phyloP scores from a whole-genome alignment of 2,888 invertebrate genomes.

The Pachymerium ferrugineum region DNA sequence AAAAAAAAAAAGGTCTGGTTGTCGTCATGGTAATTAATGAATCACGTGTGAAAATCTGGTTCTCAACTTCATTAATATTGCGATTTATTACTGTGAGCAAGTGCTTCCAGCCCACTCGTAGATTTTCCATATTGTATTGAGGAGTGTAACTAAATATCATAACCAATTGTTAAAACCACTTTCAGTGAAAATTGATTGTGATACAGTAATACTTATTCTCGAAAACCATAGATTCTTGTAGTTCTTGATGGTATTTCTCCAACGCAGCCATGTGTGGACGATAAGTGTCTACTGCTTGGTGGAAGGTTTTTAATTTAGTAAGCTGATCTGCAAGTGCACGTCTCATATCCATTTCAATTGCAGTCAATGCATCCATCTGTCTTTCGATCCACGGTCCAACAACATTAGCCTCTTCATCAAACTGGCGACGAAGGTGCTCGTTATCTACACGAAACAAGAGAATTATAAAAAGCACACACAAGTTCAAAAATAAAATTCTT shows the following conservation, averaged over 20 bases:
- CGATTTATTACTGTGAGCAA: conserved; percentile 96
- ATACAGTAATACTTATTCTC: conserved; percentile 72
- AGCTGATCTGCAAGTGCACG: conserved; percentile 95
- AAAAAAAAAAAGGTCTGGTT: conserved; percentile 18
- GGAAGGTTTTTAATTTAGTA: conserved; percentile 87
- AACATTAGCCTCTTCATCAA: conserved; percentile 97
- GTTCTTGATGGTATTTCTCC: conserved; percentile 97
- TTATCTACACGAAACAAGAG: conserved; percentile 60
- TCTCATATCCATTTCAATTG: conserved; percentile 93
- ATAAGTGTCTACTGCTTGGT: conserved; percentile 89
- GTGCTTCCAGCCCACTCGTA: conserved; percentile 99
- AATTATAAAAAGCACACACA: background rate
- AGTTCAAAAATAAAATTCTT: conserved; percentile 48
- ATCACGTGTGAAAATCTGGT: conserved; percentile 97
- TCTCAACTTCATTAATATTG: conserved; percentile 98
- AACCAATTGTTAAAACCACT: background rate
- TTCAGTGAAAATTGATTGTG: background rate
- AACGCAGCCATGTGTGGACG: conserved; percentile 97
- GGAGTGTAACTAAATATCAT: conserved; percentile 62
- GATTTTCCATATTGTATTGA: conserved; percentile 98
- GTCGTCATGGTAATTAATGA: conserved; percentile 50
- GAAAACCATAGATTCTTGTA: conserved; percentile 99
- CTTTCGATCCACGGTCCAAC: conserved; percentile 99
- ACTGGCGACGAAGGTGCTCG: conserved; percentile 93
- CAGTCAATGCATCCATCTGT: conserved; percentile 95